These are phyloP conservation scores for Laspeyria flexula DNA, from an alignment of 2,888 invertebrate species.

Conservation along the genomic window DNA sequence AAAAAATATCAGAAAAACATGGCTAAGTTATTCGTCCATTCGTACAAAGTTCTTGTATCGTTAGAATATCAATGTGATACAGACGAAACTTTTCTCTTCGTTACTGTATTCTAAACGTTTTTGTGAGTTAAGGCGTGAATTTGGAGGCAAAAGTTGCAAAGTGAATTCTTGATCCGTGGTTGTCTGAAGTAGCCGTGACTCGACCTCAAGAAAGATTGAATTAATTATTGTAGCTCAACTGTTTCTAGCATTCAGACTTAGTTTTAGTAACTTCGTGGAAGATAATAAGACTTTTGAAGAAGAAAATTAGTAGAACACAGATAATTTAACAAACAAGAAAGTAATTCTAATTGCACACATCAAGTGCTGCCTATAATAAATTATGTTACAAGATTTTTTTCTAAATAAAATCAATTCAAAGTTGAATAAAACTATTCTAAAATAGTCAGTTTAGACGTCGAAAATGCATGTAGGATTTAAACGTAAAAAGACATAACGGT, in stretches of 20 bases:
- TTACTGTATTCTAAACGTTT: constrained; percentile 44
- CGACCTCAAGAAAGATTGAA: constrained; percentile 22
- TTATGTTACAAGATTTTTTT: no score
- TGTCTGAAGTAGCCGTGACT: constrained; percentile 25
- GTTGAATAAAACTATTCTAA: no score
- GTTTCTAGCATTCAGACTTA: constrained; percentile 28
- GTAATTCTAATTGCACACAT: no score
- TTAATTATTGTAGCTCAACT: constrained; percentile 32
- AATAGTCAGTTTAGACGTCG: not conserved
- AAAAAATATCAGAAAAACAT: constrained; percentile 29
- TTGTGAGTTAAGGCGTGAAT: constrained; percentile 33
- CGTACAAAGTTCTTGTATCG: constrained; percentile 41
- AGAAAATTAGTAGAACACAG: not conserved
- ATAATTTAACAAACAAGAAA: not conserved
- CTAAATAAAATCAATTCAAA: no score
- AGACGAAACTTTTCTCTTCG: constrained; percentile 32
- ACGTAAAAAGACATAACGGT: constrained; percentile 9
- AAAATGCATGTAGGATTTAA: no score
- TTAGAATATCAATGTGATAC: constrained; percentile 47
- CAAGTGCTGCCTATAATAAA: no score
- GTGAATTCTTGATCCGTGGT: constrained; percentile 41
- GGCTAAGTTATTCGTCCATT: constrained; percentile 24
- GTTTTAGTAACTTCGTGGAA: constrained; percentile 4
- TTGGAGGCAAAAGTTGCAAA: constrained; percentile 34
- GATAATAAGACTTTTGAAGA: constrained; percentile 1